phyloP scores from a whole-genome alignment of 2,113 vertebrate genomes.

The Tinamus guttatus region DNA sequence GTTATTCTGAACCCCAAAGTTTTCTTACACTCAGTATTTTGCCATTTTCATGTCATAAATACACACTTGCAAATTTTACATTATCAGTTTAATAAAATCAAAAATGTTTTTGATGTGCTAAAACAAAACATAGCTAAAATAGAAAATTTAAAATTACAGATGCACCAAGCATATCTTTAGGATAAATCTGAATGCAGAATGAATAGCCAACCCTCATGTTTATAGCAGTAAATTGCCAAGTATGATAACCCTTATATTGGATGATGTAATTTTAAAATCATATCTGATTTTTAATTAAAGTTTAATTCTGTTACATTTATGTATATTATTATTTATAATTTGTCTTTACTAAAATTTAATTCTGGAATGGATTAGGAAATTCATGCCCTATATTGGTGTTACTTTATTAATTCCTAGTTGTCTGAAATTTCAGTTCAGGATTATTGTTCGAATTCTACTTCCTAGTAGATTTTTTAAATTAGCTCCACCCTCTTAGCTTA shows the following conservation, averaged over 20 bases:
- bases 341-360: background rate
- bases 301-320: background rate
- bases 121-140: background rate
- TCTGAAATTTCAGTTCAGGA: background rate
- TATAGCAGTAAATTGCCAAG: background rate
- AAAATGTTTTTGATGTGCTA: background rate
- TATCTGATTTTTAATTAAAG: background rate
- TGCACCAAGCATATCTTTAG: background rate
- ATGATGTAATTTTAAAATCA: background rate
- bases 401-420: background rate
- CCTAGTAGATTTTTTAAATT: background rate
- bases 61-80: background rate
- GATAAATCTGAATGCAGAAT: background rate
- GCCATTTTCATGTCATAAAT: background rate
- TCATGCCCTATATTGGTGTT: fast-evolving
- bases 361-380: background rate
- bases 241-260: background rate
- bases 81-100: background rate
- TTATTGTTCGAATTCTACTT: background rate
- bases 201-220: background rate
- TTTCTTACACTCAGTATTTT: background rate
- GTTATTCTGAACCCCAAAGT: background rate
- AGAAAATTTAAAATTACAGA: background rate
- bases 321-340: background rate
- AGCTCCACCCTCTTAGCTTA: background rate